Evolutionary conservation across 2,113 vertebrate species (phyloP), one percentile per base, ranked within the genome.

Genomic region (Numenius arquata): DNA sequence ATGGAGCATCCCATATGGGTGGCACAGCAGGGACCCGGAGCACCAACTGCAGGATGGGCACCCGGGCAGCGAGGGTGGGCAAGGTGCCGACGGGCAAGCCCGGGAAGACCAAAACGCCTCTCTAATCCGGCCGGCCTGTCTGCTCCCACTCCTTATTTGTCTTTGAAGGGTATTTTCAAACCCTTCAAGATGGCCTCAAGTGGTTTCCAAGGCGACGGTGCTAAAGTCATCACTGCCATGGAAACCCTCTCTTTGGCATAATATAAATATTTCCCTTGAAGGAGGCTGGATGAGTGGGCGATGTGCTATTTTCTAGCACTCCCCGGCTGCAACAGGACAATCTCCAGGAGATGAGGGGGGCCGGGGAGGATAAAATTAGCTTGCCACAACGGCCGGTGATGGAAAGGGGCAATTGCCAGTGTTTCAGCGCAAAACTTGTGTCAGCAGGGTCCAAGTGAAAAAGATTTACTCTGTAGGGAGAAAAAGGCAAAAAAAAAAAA

Each of bases 181-280:
- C 94, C 89, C 92, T 97, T 97, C 95, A 97, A 97, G 97, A 98
- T 86, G 97, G 97, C 98, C 96, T 98, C 97, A 96, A 97, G 95
- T 81, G 87, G 98, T 98, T 98, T 96, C 95, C 97, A 98, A 96
- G 98, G 97, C 45, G 70, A 98, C 96, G 0, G 91, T 97, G 89
- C 97, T 98, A 85, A 94, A 97, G 95, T 97, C 96, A 34, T 98
- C 97, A 98, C 96, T 98, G 95, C 98, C 98, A 98, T 98, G 98
- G 98, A 98, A 98, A 98, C 98, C 91, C 94, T 97, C 94, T 97
- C 95, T 88, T 96, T 98, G 97, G 98, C 97, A 98, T 97, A 97
- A 98, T 96, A 98, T 96, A 98, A 98, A 98, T 97, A 98, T 98
- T 98, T 98, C 97, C 96, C 97, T 98, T 97, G 96, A 97, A 97